Evolutionary conservation across 2,113 vertebrate genomes (phyloP).

Genomic region (Corythaeola cristata): DNA sequence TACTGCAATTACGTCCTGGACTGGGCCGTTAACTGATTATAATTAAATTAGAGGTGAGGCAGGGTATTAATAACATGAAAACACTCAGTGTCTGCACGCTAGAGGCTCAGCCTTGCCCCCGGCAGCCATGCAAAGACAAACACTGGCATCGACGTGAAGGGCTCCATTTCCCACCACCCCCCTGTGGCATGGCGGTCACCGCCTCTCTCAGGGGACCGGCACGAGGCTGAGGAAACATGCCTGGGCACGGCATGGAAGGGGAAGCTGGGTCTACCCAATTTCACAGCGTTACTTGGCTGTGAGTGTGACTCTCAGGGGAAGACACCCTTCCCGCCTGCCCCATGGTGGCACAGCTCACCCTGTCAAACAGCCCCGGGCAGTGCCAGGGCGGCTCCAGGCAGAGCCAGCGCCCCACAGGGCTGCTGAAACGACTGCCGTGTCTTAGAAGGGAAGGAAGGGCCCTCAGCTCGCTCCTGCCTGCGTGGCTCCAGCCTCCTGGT

Average conservation of each 20-base stretch:
- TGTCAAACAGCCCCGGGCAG: not conserved
- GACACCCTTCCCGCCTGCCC: not conserved
- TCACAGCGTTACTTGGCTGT: not conserved
- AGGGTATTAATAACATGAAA: not conserved
- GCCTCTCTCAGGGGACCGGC: fast-evolving
- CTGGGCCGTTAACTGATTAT: not conserved
- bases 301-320: not conserved
- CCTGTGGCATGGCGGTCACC: not conserved
- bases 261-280: not conserved
- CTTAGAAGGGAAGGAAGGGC: not conserved
- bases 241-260: fast-evolving
- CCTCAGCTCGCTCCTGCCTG: not conserved
- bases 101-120: not conserved
- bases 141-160: not conserved
- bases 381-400: not conserved
- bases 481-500: not conserved
- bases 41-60: constrained; percentile 17
- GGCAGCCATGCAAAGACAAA: not conserved
- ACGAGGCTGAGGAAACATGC: not conserved
- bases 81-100: not conserved
- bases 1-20: not conserved
- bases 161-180: not conserved
- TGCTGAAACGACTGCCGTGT: fast-evolving
- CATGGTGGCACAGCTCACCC: fast-evolving
- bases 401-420: not conserved